Evolutionary conservation across 2,888 invertebrate species (phyloP).

Genomic region (Brachylomia viminalis): DNA sequence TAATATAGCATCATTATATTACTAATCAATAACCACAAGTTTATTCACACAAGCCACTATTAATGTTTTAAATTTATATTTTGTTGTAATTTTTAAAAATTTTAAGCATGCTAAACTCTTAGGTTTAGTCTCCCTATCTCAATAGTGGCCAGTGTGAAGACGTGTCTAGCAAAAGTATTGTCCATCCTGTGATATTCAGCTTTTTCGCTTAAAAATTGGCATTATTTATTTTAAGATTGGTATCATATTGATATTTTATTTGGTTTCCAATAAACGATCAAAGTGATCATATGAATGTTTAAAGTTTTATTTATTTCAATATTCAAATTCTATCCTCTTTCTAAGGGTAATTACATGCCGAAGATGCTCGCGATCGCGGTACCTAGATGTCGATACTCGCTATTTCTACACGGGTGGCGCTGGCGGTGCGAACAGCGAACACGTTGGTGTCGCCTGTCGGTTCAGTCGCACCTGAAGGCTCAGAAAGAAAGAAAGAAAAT

Average conservation of each 20-base stretch:
- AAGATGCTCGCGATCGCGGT: no score
- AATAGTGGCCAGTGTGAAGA: constrained; percentile 14
- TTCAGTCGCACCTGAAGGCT: no score
- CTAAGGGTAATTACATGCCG: not conserved
- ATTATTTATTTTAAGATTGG: constrained; percentile 67
- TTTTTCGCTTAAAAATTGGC: constrained; percentile 39
- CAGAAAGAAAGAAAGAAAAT: no score
- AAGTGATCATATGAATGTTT: constrained; percentile 38
- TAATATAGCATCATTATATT: not conserved
- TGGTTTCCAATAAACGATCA: constrained; percentile 69
- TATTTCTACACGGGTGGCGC: no score
- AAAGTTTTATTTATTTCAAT: constrained; percentile 40
- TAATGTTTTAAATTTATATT: not conserved
- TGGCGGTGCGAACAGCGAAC: no score
- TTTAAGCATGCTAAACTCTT: not conserved
- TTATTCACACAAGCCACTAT: not conserved
- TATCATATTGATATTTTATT: constrained; percentile 55
- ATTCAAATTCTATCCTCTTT: not conserved
- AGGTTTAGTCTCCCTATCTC: not conserved
- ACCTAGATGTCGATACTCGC: no score
- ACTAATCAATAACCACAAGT: not conserved
- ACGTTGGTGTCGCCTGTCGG: no score
- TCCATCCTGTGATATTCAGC: constrained; percentile 57
- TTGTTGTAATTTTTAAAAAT: not conserved
- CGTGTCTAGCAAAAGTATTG: constrained; percentile 47